Percentiles rank a stretch among this genome's conserved stretches.
Conservation (phyloP, 2,797 vertebrate species). For the Orientallactaga sibirica region DNA sequence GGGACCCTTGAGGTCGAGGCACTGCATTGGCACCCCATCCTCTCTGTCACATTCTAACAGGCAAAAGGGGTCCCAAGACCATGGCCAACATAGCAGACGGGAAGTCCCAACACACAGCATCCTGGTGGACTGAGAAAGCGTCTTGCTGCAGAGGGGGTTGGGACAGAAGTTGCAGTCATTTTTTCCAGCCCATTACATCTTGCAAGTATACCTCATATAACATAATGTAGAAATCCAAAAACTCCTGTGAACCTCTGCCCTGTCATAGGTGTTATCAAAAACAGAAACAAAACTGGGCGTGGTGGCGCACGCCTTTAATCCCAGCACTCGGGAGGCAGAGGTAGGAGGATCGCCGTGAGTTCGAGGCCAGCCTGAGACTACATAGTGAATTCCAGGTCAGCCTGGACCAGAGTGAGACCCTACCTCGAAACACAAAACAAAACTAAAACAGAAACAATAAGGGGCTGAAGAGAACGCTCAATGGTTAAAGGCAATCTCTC, state of each 20-base stretch:
- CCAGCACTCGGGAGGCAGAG: no score
- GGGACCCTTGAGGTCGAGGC: neutral
- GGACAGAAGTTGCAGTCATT: neutral
- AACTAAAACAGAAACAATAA: no score
- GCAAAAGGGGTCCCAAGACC: neutral
- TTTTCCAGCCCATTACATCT: neutral
- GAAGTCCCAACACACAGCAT: no score
- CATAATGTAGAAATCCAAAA: neutral
- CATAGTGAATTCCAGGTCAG: no score
- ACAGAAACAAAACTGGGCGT: neutral
- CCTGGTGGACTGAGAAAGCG: neutral
- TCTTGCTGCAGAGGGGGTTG: accelerated
- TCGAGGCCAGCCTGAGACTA: no score
- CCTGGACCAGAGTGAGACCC: no score
- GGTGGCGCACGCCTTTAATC: no score
- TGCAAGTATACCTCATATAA: neutral
- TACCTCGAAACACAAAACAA: no score
- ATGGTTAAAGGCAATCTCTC: no score
- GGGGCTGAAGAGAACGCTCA: no score
- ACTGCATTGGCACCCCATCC: accelerated
- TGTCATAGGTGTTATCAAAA: neutral
- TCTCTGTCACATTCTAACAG: neutral
- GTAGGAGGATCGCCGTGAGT: no score
- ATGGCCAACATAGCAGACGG: neutral
- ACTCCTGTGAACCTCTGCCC: neutral